Evolutionary conservation across 2,888 invertebrate genomes (phyloP), one percentile per base, ranked within the genome.

Genomic region (Rotaria magnacalcarata): DNA sequence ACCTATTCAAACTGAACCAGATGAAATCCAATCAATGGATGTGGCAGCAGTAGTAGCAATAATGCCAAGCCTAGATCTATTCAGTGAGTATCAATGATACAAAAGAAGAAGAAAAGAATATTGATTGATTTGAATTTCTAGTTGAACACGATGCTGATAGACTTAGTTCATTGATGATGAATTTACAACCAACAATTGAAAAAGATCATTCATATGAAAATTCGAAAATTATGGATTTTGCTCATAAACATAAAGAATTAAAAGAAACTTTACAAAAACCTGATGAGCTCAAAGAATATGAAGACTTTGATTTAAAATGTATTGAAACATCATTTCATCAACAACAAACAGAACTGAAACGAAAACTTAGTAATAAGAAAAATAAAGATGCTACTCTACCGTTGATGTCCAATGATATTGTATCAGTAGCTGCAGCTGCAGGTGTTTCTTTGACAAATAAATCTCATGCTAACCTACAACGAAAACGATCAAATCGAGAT

Each of bases 261-360:
- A 80, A 80, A 47, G 80, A 80, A 24, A 80, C 47, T 80, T 24
- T 80, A 14, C 21, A 80, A n/a, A 80, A 43, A 47, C 80, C 80
- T 7, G 14, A 80, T 80, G 80, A 47, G n/a, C 21, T 80, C 6
- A 80, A 80, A 80, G 80, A 80, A 80, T 80, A 80, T 47, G 80
- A 80, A 80, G 80, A 80, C 47, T 80, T 47, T 14, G 80, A 80
- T 80, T 80, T 80, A n/a, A 80, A 80, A 80, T 80, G 80, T 80
- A 80, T 80, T 24, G 80, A 80, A 80, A 80, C 80, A 80, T 80
- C 80, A 14, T 80, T 80, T 24, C 47, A 47, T 47, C 80, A 80
- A 47, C 80, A 80, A 80, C 80, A 80, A n/a, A 80, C 24, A 24
- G 47, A 47, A 47, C 6, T 80, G 2, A 43, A 47, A 80, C 21